Base-by-base conservation (phyloP, 2,113 vertebrate species). In the Collichthys lucidus region DNA sequence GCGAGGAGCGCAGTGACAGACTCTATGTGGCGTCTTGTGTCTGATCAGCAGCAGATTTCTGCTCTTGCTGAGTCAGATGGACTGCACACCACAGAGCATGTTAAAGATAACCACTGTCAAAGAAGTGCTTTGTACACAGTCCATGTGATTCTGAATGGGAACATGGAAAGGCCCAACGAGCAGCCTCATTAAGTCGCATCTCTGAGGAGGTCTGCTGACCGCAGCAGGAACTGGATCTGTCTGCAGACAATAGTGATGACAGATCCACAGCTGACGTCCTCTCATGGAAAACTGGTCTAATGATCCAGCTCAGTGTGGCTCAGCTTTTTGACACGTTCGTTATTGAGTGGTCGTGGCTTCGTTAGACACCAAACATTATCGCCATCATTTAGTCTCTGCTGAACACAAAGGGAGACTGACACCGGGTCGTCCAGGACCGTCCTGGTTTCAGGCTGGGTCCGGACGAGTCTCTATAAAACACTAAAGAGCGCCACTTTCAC, bases 121-220 rank as follows among this genome's bases (percentile, higher is more conserved):
- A 85, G 85, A 77, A 57, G 47, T 12, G 77, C 73, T 90, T 88
- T 88, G 71, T 88, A 72, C 61, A 53, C n/a, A 77, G 57, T 26
- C 61, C 78, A 72, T 86, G 88, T 69, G 69, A 80, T 53, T 82
- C 65, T 81, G 70, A 78, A 57, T 76, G 79, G 77, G 44, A 66
- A 65, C 65, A 65, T 74, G 72, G 72, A 82, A 69, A 87, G 20
- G 64, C 68, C 57, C 56, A 74, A 69, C 20, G 50, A 73, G 69
- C 65, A 70, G 72, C 66, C 42, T 71, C 31, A 77, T 88, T 72
- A 78, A 78, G 79, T 72, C 15, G 16, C 67, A 80, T 89, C 75
- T 80, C 56, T 31, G 72, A 86, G 82, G 88, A 88, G 79, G 88
- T 91, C 87, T 89, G 91, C 86, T 91, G 90, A 91, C 87, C 81